Conservation (phyloP, 2,113 vertebrate species). For the Australoheros scitulus region DNA sequence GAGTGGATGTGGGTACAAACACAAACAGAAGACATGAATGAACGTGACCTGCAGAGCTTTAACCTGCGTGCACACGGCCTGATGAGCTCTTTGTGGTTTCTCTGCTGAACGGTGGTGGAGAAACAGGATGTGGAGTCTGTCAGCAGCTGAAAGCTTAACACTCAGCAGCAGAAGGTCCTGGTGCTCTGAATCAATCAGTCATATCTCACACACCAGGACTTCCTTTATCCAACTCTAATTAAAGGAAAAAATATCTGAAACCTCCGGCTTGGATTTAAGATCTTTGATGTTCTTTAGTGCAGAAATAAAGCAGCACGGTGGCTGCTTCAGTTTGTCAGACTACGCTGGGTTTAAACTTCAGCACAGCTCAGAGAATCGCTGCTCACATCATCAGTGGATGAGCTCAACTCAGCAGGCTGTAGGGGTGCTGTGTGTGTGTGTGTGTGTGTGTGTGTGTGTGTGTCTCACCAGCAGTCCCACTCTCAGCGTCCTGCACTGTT, state of each 20-base stretch:
- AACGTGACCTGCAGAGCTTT: background rate
- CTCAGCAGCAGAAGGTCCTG: background rate
- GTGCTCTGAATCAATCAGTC: background rate
- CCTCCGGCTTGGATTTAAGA: too few species aligned
- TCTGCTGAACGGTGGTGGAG: background rate
- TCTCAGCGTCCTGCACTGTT: slow-evolving; percentile 74
- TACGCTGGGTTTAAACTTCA: background rate
- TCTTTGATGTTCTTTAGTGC: background rate
- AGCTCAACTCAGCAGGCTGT: background rate
- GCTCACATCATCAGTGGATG: background rate
- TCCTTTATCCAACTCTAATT: slow-evolving; percentile 6
- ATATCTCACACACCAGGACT: background rate
- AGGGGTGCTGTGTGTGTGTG: background rate
- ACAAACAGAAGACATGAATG: background rate
- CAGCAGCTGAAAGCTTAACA: slow-evolving; percentile 15
- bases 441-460: background rate
- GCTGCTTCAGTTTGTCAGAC: background rate
- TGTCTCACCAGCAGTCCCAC: slow-evolving; percentile 85
- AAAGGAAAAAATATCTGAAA: background rate
- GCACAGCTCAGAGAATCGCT: background rate
- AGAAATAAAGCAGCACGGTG: background rate
- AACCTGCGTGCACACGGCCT: background rate
- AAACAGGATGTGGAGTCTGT: slow-evolving; percentile 12
- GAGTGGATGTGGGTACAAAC: background rate
- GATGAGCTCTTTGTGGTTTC: background rate